A percentile compares a stretch with the other conserved stretches of the same genome.
phyloP scores from a whole-genome alignment of 2,113 vertebrate species.

The Rhea americana region DNA sequence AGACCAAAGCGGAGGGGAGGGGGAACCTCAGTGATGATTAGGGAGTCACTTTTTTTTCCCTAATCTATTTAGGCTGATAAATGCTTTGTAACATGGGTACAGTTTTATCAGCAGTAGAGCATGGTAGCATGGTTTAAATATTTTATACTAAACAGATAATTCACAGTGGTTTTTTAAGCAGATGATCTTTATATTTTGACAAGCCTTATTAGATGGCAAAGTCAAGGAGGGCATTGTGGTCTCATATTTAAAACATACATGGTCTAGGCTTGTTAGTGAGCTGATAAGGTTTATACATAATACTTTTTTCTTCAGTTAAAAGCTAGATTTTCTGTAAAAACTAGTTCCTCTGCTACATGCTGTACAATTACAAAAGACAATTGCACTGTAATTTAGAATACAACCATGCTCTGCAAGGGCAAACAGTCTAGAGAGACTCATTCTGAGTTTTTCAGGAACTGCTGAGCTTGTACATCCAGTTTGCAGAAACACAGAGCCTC shows the following conservation, averaged over 20 bases:
- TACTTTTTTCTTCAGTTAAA: not conserved
- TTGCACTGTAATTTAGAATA: not conserved
- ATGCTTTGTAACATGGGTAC: not conserved
- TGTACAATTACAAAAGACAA: conserved; percentile 17
- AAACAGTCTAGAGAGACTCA: not conserved
- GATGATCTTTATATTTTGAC: not conserved
- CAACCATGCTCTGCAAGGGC: not conserved
- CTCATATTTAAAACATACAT: not conserved
- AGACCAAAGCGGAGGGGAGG: not conserved
- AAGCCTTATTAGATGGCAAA: not conserved
- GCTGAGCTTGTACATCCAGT: not conserved
- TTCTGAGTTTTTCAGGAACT: not conserved
- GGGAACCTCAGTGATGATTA: not conserved
- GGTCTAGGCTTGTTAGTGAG: not conserved
- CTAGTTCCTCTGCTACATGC: not conserved
- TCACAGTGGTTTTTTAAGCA: not conserved
- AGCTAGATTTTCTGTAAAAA: not conserved
- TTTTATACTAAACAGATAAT: not conserved
- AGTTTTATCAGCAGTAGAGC: not conserved
- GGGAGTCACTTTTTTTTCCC: not conserved
- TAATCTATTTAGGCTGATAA: not conserved
- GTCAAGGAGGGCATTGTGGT: not conserved
- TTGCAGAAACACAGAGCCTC: not conserved
- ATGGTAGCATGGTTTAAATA: not conserved
- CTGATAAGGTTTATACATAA: not conserved